Evolutionary conservation across 2,113 vertebrate species (phyloP), one percentile per base, ranked within the genome.

Genomic region (Anolis sagrei): DNA sequence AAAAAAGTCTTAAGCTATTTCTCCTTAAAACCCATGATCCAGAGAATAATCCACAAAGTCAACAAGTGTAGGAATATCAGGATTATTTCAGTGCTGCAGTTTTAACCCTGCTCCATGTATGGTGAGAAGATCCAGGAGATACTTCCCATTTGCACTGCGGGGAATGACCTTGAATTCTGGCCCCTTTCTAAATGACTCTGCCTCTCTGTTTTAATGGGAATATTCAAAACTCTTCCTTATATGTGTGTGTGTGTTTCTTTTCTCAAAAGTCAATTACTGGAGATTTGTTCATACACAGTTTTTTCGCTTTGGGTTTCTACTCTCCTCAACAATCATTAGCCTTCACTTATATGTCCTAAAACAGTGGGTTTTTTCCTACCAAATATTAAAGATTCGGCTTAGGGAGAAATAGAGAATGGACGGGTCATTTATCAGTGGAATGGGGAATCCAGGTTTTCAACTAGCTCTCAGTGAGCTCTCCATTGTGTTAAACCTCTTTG

Each of bases 261-360:
- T 44, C 39, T 32, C 10, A 23, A 34, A 83, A 62, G 73, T 66
- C 82, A 25, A 39, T 34, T 14, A 23, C 49, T 10, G 36, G 70
- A 64, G 82, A 72, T 58, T 32, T 64, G 82, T 83, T 83, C 54
- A 83, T 36, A 58, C 82, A 83, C 82, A 1, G 1, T n/a, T 44
- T 36, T 36, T 11, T 11, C 0, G 14, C 18, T 66, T 9, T 7
- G 27, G 23, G 27, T 25, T 19, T 76, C 7, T 7, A 76, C 49
- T 48, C 75, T n/a, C n/a, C 16, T 44, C 14, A 18, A 58, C 25
- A 29, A 14, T 19, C n/a, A 13, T n/a, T 18, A 51, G 16, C 27
- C 9, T 48, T 29, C 13, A 27, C 36, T 1, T n/a, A 18, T 48
- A 18, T 18, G 18, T 10, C 36, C 29, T 80, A 10, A 19, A 49